Percentiles rank a stretch among this genome's conserved stretches.
phyloP scores from a whole-genome alignment of 1,140 invertebrate genomes.

The Nasonia vitripennis region DNA sequence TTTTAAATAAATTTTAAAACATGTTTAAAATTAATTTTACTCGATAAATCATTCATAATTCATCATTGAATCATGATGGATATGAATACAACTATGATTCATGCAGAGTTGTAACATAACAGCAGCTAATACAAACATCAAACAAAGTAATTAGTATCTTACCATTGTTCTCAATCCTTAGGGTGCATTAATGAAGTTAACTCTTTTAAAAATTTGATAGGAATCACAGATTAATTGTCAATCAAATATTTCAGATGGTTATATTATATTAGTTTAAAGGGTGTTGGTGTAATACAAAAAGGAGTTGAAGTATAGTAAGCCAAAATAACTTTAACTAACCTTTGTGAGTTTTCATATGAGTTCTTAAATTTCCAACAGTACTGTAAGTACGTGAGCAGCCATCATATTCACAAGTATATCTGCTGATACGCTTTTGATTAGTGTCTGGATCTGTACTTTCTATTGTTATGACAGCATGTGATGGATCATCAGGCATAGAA shows the following conservation, averaged over 20 bases:
- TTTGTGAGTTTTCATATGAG: constrained; percentile 97
- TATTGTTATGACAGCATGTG: constrained; percentile 81
- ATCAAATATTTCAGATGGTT: neutral
- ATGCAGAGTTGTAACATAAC: constrained; percentile 23
- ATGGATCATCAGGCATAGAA: constrained; percentile 79
- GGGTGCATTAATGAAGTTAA: constrained; percentile 58
- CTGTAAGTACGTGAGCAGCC: constrained; percentile 94
- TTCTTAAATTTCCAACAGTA: constrained; percentile 94
- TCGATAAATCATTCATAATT: constrained; percentile 24
- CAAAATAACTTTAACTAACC: constrained; percentile 76
- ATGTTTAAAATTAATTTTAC: constrained; percentile 20
- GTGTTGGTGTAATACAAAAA: constrained; percentile 15
- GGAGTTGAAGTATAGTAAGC: constrained; percentile 1
- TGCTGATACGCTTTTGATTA: constrained; percentile 80
- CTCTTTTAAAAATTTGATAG: constrained; percentile 34
- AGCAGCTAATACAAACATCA: constrained; percentile 26
- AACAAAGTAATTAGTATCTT: constrained; percentile 54
- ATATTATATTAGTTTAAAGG: neutral
- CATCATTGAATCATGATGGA: neutral
- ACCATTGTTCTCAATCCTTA: constrained; percentile 58
- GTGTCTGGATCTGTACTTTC: constrained; percentile 80
- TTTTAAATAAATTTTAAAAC: constrained; percentile 4
- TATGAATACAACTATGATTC: neutral
- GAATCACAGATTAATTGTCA: constrained; percentile 13
- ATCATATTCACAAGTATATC: constrained; percentile 92